Percentiles rank a stretch among this genome's conserved stretches.
Conservation (phyloP, 2,113 vertebrate species). For the Archilochus colubris region DNA sequence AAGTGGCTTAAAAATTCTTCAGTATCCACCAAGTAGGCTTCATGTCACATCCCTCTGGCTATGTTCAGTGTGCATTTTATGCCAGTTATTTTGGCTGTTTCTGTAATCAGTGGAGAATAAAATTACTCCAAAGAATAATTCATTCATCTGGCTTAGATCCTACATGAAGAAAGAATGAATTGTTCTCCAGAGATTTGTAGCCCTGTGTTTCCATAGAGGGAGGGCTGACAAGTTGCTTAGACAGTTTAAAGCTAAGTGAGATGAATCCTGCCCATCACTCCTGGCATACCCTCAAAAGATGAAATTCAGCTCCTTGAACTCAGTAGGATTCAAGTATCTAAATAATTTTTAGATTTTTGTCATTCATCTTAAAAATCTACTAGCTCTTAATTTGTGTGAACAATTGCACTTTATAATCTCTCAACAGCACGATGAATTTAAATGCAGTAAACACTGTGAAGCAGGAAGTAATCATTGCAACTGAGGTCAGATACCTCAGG, state of each 20-base stretch:
- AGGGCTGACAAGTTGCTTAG: slow-evolving; percentile 57
- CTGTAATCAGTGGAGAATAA: slow-evolving; percentile 3
- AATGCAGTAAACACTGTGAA: slow-evolving; percentile 17
- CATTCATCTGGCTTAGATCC: slow-evolving; percentile 42
- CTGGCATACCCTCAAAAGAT: not conserved
- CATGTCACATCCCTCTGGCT: not conserved
- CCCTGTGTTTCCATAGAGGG: not conserved
- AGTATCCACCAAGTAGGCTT: not conserved
- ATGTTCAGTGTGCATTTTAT: not conserved
- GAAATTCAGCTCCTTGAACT: slow-evolving; percentile 36
- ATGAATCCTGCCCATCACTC: slow-evolving; percentile 53
- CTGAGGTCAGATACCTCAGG: not conserved
- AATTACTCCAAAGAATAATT: slow-evolving; percentile 42
- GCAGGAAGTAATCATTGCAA: not conserved
- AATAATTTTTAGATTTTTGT: slow-evolving; percentile 41
- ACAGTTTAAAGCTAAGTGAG: slow-evolving; percentile 60
- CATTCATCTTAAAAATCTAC: slow-evolving; percentile 27
- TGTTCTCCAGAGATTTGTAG: slow-evolving; percentile 20
- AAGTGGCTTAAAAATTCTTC: not conserved
- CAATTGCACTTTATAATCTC: not conserved
- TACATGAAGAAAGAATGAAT: slow-evolving; percentile 13
- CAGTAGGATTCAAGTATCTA: slow-evolving; percentile 27
- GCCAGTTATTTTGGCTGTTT: not conserved
- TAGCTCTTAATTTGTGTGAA: slow-evolving; percentile 13
- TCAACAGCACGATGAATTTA: not conserved